Evolutionary conservation across 2,113 vertebrate species (phyloP).

Genomic region (Actenoides lindsayi): DNA sequence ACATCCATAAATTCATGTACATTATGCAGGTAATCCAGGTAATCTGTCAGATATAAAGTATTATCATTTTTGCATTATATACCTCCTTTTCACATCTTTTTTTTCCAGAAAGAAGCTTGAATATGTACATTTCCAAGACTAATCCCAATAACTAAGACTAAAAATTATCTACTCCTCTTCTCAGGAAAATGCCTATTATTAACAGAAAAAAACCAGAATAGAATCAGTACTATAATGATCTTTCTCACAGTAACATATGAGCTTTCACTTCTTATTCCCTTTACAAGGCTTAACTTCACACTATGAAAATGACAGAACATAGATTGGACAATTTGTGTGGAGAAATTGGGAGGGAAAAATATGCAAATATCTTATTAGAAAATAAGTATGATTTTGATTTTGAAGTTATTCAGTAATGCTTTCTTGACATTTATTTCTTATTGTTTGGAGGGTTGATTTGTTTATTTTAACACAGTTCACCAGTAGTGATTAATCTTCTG

Average conservation of each 20-base stretch:
- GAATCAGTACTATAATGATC: neutral
- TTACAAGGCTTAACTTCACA: neutral
- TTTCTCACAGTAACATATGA: neutral
- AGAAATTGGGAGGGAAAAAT: neutral
- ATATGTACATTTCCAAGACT: neutral
- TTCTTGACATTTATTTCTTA: neutral
- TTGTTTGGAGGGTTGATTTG: rapidly evolving
- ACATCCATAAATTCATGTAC: neutral
- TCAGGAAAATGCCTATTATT: neutral
- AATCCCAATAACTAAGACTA: neutral
- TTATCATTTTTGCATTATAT: neutral
- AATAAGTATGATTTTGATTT: neutral
- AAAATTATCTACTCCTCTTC: neutral
- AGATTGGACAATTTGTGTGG: neutral
- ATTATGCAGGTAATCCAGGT: neutral
- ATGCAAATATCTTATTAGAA: neutral
- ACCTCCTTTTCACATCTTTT: neutral
- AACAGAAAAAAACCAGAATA: neutral
- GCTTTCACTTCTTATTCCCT: neutral
- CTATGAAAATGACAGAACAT: neutral
- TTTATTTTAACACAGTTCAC: neutral
- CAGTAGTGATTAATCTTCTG: neutral
- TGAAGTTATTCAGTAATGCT: neutral
- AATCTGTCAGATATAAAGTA: neutral
- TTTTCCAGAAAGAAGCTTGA: neutral